phyloP scores from a whole-genome alignment of 2,113 vertebrate genomes.

The Manacus vitellinus region DNA sequence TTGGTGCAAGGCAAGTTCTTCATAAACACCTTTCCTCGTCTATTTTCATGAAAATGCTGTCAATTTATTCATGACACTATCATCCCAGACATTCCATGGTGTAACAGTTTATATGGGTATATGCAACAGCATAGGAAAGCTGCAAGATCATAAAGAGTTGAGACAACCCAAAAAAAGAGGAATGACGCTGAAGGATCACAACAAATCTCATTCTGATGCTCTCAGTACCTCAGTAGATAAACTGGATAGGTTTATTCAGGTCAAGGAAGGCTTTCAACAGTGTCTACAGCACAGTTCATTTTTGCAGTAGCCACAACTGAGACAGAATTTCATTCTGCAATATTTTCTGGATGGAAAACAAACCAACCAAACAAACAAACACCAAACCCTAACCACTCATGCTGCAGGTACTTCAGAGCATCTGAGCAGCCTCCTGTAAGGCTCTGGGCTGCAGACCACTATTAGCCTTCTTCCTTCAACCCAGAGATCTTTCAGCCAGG shows the following conservation, averaged over 20 bases:
- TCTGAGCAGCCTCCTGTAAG: not conserved
- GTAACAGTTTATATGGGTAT: constrained; percentile 22
- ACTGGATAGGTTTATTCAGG: not conserved
- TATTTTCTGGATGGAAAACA: not conserved
- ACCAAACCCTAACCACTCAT: not conserved
- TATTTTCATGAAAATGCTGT: not conserved
- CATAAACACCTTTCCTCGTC: not conserved
- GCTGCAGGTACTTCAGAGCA: not conserved
- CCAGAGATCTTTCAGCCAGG: not conserved
- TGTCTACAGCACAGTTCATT: not conserved
- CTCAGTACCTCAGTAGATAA: not conserved
- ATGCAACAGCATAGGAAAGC: not conserved
- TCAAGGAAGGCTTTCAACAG: not conserved
- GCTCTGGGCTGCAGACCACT: not conserved
- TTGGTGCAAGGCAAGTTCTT: not conserved
- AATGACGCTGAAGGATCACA: not conserved
- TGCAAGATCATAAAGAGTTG: constrained; percentile 15
- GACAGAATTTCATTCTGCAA: not conserved
- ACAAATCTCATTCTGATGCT: not conserved
- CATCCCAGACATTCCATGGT: not conserved
- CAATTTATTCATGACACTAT: constrained; percentile 51
- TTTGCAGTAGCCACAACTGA: not conserved
- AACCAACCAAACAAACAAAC: not conserved
- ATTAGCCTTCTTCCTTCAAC: not conserved
- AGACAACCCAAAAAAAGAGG: not conserved